Evolutionary conservation across 2,888 invertebrate species (phyloP), one percentile per base, ranked within the genome.

Genomic region (Ptilodon capucinus): DNA sequence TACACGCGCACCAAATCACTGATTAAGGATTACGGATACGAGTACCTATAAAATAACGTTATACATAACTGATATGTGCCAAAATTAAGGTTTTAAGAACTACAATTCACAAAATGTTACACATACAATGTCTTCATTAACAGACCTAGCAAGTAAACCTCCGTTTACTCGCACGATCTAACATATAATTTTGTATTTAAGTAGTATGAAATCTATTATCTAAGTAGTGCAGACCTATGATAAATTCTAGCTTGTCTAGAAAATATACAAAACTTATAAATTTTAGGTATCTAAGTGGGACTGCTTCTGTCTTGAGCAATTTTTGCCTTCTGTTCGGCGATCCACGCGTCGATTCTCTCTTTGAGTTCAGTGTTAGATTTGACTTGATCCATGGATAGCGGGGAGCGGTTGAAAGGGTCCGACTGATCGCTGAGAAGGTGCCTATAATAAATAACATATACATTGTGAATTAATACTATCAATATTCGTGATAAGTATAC

Each of bases 341-440:
- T 93, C 98, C 98, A 99, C 16, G 92, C 89, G 42, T 94, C 91
- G 57, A 99, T 97, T 79, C 93, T 93, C n/a, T 88, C 86, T 69
- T 95, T 95, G 13, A 98, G 92, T 56, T 96, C 95, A 0, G 86
- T 92, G 77, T 97, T 94, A 0, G 97, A 94, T 71, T 94, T 94
- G 0, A 99, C 94, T 93, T 97, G 96, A 74, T 98, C 97, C 97
- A 99, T 97, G 0, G 97, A 96, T 13, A 99, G 92, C 0, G 98
- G 97, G 8, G 96, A 95, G 30, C 98, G 94, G 88, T 98, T 99
- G 83, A 99, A 99, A 0, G 98, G 98, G 87, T 99, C 98, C 0
- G 97, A 95, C 80, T 98, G 98, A 84, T 99, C 98, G 76, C 98
- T 98, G 51, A 95, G 86, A 56, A 96, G 91, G 84, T 97, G 97